These are phyloP conservation scores for Patella vulgata DNA, from an alignment of 1,140 invertebrate species.

Conservation along the genomic window DNA sequence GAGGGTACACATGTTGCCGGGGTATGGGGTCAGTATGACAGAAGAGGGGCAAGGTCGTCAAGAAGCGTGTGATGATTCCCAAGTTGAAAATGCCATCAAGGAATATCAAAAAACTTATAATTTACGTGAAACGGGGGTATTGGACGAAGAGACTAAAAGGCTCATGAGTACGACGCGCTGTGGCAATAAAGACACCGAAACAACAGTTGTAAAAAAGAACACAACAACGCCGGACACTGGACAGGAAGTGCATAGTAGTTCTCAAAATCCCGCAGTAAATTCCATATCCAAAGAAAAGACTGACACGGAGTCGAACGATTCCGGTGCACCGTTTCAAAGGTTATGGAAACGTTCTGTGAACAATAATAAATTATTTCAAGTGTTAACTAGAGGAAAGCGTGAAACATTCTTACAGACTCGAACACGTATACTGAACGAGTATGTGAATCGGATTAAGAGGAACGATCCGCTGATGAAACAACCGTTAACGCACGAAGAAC, in stretches of 20 bases:
- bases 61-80: conserved; percentile 37
- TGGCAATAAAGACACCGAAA: conserved; percentile 64
- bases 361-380: conserved; percentile 31
- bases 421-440: conserved; percentile 39
- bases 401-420: conserved; percentile 12
- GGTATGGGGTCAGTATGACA: not conserved
- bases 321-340: conserved; percentile 14
- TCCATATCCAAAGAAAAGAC: not conserved
- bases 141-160: conserved; percentile 58
- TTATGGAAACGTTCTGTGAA: conserved; percentile 42
- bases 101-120: conserved; percentile 65
- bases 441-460: conserved; percentile 36
- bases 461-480: conserved; percentile 27
- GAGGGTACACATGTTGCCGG: not conserved
- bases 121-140: conserved; percentile 58
- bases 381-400: conserved; percentile 22
- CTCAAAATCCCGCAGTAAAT: not conserved
- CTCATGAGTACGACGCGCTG: conserved; percentile 65
- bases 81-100: conserved; percentile 52
- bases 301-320: not conserved
- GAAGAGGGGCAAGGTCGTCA: conserved; percentile 28
- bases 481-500: conserved; percentile 32
- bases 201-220: not conserved
- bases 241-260: not conserved
- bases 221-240: not conserved